phyloP scores from a whole-genome alignment of 30 jellyfish, hydroid and myxozoan genomes.

The Chironex yamaguchii region DNA sequence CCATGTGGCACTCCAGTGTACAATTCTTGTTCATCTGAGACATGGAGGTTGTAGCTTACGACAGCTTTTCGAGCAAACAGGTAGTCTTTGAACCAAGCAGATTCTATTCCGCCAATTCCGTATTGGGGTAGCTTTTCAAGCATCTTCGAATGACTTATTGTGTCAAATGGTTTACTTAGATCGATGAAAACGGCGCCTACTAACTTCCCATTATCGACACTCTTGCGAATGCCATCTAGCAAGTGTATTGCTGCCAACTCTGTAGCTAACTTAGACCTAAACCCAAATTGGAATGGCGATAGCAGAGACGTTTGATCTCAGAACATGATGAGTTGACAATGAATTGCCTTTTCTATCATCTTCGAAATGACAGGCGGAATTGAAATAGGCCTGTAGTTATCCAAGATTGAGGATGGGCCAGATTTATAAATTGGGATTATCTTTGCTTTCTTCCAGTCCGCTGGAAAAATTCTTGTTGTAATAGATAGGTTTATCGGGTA shows the following conservation, averaged over 20 bases:
- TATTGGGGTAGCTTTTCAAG: neutral
- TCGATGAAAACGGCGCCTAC: constrained; percentile 17
- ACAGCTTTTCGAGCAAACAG: constrained; percentile 19
- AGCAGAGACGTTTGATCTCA: constrained; percentile 38
- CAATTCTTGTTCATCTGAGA: constrained; percentile 20
- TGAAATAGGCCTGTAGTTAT: constrained; percentile 37
- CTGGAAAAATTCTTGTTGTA: constrained; percentile 57
- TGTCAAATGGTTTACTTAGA: constrained; percentile 1
- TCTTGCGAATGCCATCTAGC: constrained; percentile 12
- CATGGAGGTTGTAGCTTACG: neutral
- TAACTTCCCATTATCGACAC: constrained; percentile 4
- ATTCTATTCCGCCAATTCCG: neutral
- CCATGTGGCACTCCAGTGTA: constrained; percentile 32
- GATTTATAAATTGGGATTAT: constrained; percentile 49
- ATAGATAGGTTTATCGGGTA: constrained; percentile 56
- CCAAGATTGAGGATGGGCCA: constrained; percentile 46
- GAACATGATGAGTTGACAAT: constrained; percentile 42
- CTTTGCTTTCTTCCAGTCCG: constrained; percentile 77
- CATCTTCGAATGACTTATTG: constrained; percentile 24
- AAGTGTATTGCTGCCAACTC: constrained; percentile 9
- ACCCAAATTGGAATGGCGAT: too few relatives aligned
- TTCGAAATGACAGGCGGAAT: constrained; percentile 44
- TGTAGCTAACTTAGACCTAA: constrained; percentile 35
- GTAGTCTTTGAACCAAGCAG: constrained; percentile 10
- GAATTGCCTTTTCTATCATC: constrained; percentile 16